Evolutionary conservation across 2,888 invertebrate genomes (phyloP), one percentile per base, ranked within the genome.

Genomic region (Trichacis sp.): DNA sequence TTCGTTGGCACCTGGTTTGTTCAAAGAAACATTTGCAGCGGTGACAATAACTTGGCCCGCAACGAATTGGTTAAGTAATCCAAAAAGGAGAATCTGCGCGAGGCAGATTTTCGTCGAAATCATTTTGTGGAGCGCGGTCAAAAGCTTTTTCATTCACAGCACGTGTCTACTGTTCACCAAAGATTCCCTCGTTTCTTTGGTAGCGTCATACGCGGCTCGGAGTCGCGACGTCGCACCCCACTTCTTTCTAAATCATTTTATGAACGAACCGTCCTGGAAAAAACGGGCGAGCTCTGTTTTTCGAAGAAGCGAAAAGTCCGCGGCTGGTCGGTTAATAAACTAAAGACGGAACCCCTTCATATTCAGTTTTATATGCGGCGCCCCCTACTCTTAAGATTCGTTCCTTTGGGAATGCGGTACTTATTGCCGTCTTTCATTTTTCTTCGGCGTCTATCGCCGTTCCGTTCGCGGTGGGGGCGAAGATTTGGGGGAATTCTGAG

Each of bases 331-430:
- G 72, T 74, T 33, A 74, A 77, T 80, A 79, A 80, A 83, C 83
- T 84, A 82, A 83, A 79, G 79, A 77, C 79, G 71, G 76, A 72
- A 72, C 78, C 76, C 77, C 73, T 76, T 79, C 80, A 81, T 81
- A 81, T 81, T 80, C 82, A 74, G 74, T 78, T 82, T 84, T 83
- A 83, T 83, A 84, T 80, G 79, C 77, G 73, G 72, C 71, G 66
- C 46, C 81, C 83, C 84, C 83, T 80, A 75, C 83, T 77, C 80
- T 70, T 58, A 62, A 60, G 68, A 56, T 71, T 69, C 69, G 68
- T 71, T 70, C 73, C 71, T 74, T 77, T 73, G 68, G 74, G 64
- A 68, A 69, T 62, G 43, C 59, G 52, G 59, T 65, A 45, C 64
- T 49, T 54, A 61, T 46, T 47, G 47, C 54, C 11, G 36, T 50